These are phyloP conservation scores for Chloropsis hardwickii DNA, from an alignment of 2,113 vertebrate genomes.

Conservation along the genomic window DNA sequence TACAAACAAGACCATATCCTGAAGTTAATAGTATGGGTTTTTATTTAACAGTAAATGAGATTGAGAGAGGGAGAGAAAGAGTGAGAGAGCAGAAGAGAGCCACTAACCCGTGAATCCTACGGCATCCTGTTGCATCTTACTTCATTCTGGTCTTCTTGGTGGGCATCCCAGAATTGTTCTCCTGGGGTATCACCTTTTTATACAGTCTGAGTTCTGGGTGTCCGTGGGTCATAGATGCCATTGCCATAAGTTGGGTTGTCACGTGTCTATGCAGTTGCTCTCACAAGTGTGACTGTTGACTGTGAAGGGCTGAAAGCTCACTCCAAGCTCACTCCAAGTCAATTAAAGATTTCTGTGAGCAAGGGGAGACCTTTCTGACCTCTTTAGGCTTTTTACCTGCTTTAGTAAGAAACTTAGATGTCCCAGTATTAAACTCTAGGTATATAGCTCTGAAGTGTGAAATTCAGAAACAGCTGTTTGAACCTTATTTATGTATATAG, in stretches of 20 bases:
- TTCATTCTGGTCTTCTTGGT: rapidly evolving
- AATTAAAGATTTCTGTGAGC: not conserved
- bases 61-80: not conserved
- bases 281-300: not conserved
- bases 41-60: not conserved
- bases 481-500: not conserved
- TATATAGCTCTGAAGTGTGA: not conserved
- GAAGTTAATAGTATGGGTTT: not conserved
- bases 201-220: not conserved
- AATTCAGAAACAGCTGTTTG: not conserved
- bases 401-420: not conserved
- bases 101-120: rapidly evolving
- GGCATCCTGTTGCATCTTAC: not conserved
- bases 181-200: not conserved
- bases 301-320: not conserved
- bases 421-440: not conserved
- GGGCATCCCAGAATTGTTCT: not conserved
- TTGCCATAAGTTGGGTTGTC: not conserved
- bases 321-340: not conserved
- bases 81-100: not conserved
- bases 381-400: not conserved
- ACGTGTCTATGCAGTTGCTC: not conserved
- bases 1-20: not conserved
- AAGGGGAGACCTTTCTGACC: not conserved
- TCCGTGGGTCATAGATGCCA: rapidly evolving